Percentiles rank a stretch among this genome's conserved stretches.
These are phyloP conservation scores for Oryzaephilus surinamensis DNA, from an alignment of 1,140 invertebrate genomes.

Conservation along the genomic window DNA sequence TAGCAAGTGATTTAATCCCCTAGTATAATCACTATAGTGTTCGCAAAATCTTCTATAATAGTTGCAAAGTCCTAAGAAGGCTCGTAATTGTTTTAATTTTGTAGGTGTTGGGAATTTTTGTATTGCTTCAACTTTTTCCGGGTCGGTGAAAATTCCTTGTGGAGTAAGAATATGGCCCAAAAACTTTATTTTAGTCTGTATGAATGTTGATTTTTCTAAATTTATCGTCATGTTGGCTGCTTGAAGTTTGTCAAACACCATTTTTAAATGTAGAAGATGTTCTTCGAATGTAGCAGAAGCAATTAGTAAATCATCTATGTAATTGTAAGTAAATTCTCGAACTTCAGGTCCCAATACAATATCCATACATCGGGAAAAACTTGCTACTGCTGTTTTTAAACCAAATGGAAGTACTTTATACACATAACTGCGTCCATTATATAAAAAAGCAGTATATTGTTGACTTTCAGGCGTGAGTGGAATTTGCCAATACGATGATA, in stretches of 20 bases:
- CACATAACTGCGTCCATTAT: slow-evolving; percentile 29
- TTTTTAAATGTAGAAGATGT: slow-evolving; percentile 22
- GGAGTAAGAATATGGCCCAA: slow-evolving; percentile 27
- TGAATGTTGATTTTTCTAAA: slow-evolving; percentile 27
- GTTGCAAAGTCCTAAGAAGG: slow-evolving; percentile 32
- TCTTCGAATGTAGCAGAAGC: slow-evolving; percentile 15
- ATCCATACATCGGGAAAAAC: too few relatives aligned
- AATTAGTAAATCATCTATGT: slow-evolving; percentile 21
- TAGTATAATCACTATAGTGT: slow-evolving; percentile 15
- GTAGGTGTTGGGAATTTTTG: too few relatives aligned
- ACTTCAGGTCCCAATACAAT: too few relatives aligned
- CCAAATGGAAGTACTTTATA: too few relatives aligned
- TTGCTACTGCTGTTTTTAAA: too few relatives aligned
- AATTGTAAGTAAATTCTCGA: too few relatives aligned
- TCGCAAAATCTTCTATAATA: slow-evolving; percentile 31
- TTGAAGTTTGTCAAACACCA: slow-evolving; percentile 14
- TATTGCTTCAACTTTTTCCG: slow-evolving; percentile 26
- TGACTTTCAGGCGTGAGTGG: too few relatives aligned
- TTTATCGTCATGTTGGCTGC: slow-evolving; percentile 15
- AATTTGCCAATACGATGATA: too few relatives aligned
- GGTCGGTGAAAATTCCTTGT: slow-evolving; percentile 25
- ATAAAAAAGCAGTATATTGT: too few relatives aligned
- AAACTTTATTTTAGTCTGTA: slow-evolving; percentile 21
- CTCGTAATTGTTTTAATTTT: slow-evolving; percentile 26
- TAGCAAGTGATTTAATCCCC: slow-evolving; percentile 24